A percentile compares a stretch with the other conserved stretches of the same genome.
Conservation (phyloP, 2,113 vertebrate species). For the Oryzias woworae region DNA sequence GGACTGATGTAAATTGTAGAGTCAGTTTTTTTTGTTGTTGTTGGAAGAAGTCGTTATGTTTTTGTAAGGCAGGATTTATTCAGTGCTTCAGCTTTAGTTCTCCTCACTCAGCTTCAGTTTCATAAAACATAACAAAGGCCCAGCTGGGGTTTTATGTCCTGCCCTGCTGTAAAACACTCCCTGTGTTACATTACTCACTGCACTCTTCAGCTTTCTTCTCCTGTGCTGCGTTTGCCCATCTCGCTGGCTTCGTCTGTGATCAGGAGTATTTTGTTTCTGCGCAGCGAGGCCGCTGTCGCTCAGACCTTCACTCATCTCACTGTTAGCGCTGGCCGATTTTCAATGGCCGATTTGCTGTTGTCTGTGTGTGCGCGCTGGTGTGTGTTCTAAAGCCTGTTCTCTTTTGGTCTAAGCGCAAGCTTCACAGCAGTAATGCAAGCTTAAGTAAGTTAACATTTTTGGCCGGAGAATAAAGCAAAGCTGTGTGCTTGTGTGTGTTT, state of each 20-base stretch:
- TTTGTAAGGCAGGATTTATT: constrained; percentile 12
- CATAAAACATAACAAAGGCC: constrained; percentile 21
- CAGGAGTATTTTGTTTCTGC: constrained; percentile 14
- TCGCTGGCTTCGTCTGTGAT: constrained; percentile 1
- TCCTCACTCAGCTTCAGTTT: constrained; percentile 25
- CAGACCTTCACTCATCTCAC: constrained; percentile 18
- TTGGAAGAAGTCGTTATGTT: background rate
- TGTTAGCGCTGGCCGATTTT: constrained; percentile 21
- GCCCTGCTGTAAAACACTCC: constrained; percentile 31
- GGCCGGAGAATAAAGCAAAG: constrained; percentile 60
- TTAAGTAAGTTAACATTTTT: constrained; percentile 66
- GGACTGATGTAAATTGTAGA: background rate
- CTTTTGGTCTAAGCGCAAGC: constrained; percentile 46
- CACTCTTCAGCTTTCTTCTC: constrained; percentile 19
- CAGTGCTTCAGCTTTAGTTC: constrained; percentile 9
- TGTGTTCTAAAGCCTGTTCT: constrained; percentile 30
- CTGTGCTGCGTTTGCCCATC: constrained; percentile 1
- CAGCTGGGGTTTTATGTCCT: constrained; percentile 37
- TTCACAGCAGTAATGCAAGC: constrained; percentile 53
- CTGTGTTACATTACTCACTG: constrained; percentile 25
- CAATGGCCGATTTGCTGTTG: constrained; percentile 15
- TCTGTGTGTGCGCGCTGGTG: constrained; percentile 16
- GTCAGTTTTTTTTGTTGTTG: background rate
- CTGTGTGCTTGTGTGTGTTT: constrained; percentile 16
- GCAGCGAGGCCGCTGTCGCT: constrained; percentile 3